These are phyloP conservation scores for Ploceus nigricollis DNA, from an alignment of 2,113 vertebrate genomes.

Conservation along the genomic window DNA sequence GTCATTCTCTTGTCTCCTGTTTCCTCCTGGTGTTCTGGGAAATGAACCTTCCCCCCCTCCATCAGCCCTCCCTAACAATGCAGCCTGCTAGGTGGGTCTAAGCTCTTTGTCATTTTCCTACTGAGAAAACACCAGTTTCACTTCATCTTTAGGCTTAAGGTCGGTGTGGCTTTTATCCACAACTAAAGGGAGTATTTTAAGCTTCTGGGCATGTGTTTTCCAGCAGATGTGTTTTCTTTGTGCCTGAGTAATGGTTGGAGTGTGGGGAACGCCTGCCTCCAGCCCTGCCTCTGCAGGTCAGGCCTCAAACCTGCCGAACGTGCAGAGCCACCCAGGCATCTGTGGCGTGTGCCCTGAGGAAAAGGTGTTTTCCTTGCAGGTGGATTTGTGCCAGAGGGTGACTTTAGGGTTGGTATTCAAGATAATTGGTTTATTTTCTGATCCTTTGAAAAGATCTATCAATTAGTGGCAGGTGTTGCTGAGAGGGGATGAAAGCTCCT, in stretches of 20 bases:
- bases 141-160: background rate
- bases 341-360: background rate
- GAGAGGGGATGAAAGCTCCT: background rate
- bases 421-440: conserved; percentile 44
- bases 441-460: background rate
- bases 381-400: conserved; percentile 24
- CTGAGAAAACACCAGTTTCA: background rate
- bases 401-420: conserved; percentile 11
- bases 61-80: background rate
- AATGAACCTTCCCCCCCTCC: background rate
- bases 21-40: background rate
- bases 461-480: background rate
- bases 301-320: background rate
- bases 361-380: background rate
- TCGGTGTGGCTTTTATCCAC: background rate
- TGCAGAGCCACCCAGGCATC: background rate
- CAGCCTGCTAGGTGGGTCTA: background rate
- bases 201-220: conserved; percentile 18
- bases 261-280: background rate
- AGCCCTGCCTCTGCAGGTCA: background rate
- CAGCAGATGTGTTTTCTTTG: background rate
- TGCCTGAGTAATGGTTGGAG: background rate
- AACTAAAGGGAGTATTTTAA: background rate
- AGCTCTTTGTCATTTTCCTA: background rate
- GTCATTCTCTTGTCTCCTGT: background rate